These are phyloP conservation scores for Arenaria interpres DNA, from an alignment of 2,113 vertebrate species.

Conservation along the genomic window DNA sequence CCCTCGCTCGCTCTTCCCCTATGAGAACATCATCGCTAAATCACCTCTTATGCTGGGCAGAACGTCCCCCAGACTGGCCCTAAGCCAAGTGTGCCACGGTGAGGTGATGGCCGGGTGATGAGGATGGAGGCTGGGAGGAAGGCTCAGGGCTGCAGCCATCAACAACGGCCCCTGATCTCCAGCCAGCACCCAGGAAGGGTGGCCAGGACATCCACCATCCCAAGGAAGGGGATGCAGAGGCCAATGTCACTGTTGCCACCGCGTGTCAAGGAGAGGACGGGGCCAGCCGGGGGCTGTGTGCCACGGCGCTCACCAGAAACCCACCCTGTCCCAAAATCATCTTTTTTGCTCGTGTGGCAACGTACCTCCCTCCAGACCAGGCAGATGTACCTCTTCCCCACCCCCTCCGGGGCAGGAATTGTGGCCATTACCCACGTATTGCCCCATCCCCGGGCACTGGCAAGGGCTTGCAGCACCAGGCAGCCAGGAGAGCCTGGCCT, in stretches of 20 bases:
- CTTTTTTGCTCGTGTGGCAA: not conserved
- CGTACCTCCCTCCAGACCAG: no score
- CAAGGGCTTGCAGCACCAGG: not conserved
- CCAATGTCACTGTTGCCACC: no score
- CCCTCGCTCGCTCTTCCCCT: rapidly evolving
- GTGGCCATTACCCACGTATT: no score
- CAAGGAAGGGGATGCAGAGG: not conserved
- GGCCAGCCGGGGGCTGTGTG: not conserved
- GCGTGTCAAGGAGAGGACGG: rapidly evolving
- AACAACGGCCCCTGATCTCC: not conserved
- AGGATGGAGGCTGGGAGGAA: not conserved
- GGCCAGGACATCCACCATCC: not conserved
- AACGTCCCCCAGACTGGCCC: not conserved
- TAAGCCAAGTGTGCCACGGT: rapidly evolving
- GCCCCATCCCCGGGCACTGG: not conserved
- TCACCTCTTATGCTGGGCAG: rapidly evolving
- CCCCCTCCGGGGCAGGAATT: not conserved
- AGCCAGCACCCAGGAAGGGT: not conserved
- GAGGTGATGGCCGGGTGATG: not conserved
- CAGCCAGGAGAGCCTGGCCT: no score
- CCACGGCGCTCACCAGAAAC: not conserved
- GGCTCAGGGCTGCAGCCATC: not conserved
- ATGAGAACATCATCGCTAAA: rapidly evolving
- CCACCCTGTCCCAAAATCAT: no score
- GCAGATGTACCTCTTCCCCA: not conserved